phyloP scores from a whole-genome alignment of 2,797 vertebrate species.

The Schizopygopsis malacanthus region DNA sequence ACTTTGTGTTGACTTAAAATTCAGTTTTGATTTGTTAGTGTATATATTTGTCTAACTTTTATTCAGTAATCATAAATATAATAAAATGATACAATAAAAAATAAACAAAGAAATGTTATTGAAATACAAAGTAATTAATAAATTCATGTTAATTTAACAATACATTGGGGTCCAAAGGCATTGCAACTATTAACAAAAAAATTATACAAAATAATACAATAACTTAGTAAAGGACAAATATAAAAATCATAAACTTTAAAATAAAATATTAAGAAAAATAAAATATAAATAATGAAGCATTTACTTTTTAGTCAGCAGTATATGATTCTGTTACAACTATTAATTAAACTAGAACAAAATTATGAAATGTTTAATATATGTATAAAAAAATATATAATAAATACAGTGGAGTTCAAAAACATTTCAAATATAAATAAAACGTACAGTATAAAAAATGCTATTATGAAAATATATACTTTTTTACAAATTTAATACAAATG shows the following conservation, averaged over 20 bases:
- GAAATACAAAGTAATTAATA: not conserved
- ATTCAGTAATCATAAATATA: not conserved
- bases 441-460: too few relatives aligned
- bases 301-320: not conserved
- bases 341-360: not conserved
- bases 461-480: not conserved
- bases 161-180: not conserved
- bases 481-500: not conserved
- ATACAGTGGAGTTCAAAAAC: not conserved
- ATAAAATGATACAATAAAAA: not conserved
- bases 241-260: not conserved
- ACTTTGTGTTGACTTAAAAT: not conserved
- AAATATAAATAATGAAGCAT: not conserved
- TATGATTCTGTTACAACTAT: not conserved
- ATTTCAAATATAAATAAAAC: not conserved
- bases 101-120: not conserved
- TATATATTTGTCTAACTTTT: not conserved
- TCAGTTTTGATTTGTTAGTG: not conserved
- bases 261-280: not conserved
- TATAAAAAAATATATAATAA: not conserved
- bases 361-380: not conserved
- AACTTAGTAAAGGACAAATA: not conserved
- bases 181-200: not conserved
- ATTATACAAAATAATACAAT: not conserved
- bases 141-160: not conserved